Conservation (phyloP, 1,140 invertebrate genomes). For the Caenorhabditis tropicalis region DNA sequence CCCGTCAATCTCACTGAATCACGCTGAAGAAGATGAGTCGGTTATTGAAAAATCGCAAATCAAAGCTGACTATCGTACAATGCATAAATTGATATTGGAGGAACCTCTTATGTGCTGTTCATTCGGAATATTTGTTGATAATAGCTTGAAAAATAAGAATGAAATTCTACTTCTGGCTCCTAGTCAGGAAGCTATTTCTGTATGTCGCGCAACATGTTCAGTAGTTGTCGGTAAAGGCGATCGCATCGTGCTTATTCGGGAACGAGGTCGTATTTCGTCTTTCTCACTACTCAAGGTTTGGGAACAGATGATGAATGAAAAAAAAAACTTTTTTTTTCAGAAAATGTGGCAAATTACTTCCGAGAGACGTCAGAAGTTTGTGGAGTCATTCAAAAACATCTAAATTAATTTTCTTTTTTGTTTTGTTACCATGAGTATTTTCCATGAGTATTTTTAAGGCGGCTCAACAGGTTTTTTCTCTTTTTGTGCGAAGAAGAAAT, state of each 20-base stretch:
- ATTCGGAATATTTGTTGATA: neutral
- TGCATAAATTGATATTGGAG: neutral
- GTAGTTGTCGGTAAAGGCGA: neutral
- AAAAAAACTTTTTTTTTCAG: neutral
- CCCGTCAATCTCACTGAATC: neutral
- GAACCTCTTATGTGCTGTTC: constrained; percentile 17
- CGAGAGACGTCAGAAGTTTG: neutral
- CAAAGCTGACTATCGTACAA: neutral
- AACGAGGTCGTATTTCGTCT: neutral
- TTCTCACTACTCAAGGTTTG: constrained; percentile 2
- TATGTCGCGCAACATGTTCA: neutral
- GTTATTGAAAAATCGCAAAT: neutral
- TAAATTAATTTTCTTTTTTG: neutral
- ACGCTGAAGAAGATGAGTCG: neutral
- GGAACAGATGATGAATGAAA: neutral
- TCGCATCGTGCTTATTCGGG: neutral
- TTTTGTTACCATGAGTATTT: neutral
- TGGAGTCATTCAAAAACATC: neutral
- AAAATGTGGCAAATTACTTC: constrained; percentile 11
- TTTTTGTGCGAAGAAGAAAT: no score
- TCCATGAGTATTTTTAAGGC: no score
- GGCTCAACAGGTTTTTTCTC: no score
- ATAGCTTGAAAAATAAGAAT: neutral
- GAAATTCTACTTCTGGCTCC: neutral
- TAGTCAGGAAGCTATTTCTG: neutral